These are phyloP conservation scores for Ophioderma brevispina DNA, from an alignment of 35 echinoderm and acorn worm species.

Conservation along the genomic window DNA sequence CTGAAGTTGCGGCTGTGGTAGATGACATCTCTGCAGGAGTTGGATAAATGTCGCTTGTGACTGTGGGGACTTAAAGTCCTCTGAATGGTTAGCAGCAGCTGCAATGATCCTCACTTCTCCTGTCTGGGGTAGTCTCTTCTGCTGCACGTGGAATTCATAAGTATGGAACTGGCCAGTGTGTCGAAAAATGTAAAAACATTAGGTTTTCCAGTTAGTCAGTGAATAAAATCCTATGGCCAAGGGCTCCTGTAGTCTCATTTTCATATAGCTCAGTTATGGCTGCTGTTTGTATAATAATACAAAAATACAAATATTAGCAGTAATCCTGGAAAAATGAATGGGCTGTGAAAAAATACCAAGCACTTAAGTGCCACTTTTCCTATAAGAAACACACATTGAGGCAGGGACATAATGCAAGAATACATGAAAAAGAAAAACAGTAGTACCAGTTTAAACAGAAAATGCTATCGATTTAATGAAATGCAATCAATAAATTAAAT, in stretches of 20 bases:
- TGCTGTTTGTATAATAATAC: too few relatives aligned
- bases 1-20: neutral
- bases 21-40: neutral
- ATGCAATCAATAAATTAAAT: too few relatives aligned
- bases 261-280: too few relatives aligned
- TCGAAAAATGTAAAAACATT: slow-evolving; percentile 42
- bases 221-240: slow-evolving; percentile 22
- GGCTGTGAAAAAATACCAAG: too few relatives aligned
- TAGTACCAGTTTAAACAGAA: too few relatives aligned
- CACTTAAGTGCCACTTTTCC: too few relatives aligned
- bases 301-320: too few relatives aligned
- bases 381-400: too few relatives aligned
- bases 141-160: slow-evolving; percentile 46
- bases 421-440: too few relatives aligned
- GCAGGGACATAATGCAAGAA: too few relatives aligned
- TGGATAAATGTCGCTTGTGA: neutral
- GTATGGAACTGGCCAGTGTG: slow-evolving; percentile 18
- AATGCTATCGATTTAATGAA: too few relatives aligned
- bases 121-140: neutral
- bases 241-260: slow-evolving; percentile 6
- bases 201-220: slow-evolving; percentile 52
- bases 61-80: slow-evolving; percentile 15
- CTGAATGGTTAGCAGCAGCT: slow-evolving; percentile 38
- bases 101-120: slow-evolving; percentile 47
- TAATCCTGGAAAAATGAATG: too few relatives aligned